Evolutionary conservation across 1,140 invertebrate genomes (phyloP).

Genomic region (Cyclina sinensis): DNA sequence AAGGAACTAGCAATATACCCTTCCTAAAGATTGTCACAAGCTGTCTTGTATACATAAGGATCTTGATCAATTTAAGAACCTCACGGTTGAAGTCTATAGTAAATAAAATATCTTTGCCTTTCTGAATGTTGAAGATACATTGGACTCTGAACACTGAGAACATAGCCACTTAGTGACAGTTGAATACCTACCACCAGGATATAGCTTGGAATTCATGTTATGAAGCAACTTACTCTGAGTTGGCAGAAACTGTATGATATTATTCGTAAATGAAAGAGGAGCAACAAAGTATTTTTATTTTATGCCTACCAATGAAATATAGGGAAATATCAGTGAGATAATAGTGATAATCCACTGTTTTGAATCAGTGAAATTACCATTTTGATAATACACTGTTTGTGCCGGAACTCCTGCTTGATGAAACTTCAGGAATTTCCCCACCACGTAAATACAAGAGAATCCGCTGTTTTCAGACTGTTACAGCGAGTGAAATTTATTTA

Average conservation of each 20-base stretch:
- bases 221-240: slow-evolving; percentile 14
- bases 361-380: too few species aligned
- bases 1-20: not conserved
- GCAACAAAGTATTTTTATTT: slow-evolving; percentile 27
- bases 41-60: slow-evolving; percentile 20
- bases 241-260: slow-evolving; percentile 9
- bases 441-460: too few species aligned
- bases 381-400: too few species aligned
- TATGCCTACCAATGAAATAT: too few species aligned
- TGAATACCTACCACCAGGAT: slow-evolving; percentile 25
- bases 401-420: too few species aligned
- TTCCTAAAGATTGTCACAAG: slow-evolving; percentile 25
- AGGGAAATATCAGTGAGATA: too few species aligned
- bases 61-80: slow-evolving; percentile 21
- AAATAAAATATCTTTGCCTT: not conserved
- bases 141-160: slow-evolving; percentile 27
- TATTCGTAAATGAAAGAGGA: slow-evolving; percentile 21
- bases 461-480: too few species aligned
- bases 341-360: too few species aligned
- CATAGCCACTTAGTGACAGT: slow-evolving; percentile 21
- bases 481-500: too few species aligned
- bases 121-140: slow-evolving; percentile 9
- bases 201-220: slow-evolving; percentile 23
- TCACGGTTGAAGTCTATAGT: slow-evolving; percentile 4
- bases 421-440: too few species aligned